Base-by-base conservation (phyloP, 37 sponge, comb jelly and placozoan species). In the Axinella damicornis region DNA sequence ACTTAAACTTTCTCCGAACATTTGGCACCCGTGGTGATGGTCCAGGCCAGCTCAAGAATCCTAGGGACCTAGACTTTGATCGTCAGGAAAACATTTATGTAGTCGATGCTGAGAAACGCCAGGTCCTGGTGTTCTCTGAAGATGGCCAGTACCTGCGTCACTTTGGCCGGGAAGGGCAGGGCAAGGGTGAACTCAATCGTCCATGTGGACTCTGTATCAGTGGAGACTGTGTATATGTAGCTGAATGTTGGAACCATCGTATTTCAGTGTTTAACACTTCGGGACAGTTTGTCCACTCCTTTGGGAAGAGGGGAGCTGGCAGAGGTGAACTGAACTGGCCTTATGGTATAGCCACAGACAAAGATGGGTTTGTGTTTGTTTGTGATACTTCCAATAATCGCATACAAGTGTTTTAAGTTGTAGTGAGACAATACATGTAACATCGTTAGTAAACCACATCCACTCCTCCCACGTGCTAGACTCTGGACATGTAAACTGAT, bases 321-420 rank as follows among this genome's bases (percentile, higher is more conserved):
- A 34, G 19, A 19, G 34, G 68, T 19, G 68, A 67, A 34, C 68
- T 72, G 41, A 72, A 72, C 53, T 72, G 12, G 5, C 73, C 73
- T 20, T 39, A 53, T n/a, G 73, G 73, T 5, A 20, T 72, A 19
- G 73, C 73, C 12, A 46, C 40, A 20, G 54, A 53, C 73, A 17
- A 72, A 72, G 54, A 72, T 72, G 73, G 73, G 1, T 67, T 67
- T 34, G 33, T 67, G 33, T 67, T 67, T 31, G 32, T 67, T 31
- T 67, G 68, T 67, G 68, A 67, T 34, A 11, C 31, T 12, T 6
- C 9, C 27, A 67, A 67, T 11, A 67, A 67, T 34, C 68, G 68
- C 34, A 67, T 67, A 33, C 68, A 67, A 31, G 32, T 67, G 19
- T 67, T 67, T 34, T 67, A 67, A 34, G 27, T 67, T n/a, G n/a